Percentiles rank a stretch among this genome's conserved stretches.
Evolutionary conservation across 1,140 invertebrate genomes (phyloP).

Genomic region (Globodera rostochiensis): DNA sequence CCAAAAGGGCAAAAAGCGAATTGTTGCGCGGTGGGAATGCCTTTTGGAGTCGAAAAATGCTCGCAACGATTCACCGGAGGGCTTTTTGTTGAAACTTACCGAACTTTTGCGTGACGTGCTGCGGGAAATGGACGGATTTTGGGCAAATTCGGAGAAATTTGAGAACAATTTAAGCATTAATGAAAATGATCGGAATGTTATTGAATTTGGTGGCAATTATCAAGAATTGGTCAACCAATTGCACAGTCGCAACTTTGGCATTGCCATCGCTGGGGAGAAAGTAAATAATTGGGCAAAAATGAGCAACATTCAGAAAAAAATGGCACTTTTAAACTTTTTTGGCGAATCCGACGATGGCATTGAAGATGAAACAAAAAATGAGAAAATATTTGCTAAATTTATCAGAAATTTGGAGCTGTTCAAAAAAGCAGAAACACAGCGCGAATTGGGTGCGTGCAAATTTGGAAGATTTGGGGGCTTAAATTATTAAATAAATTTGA

Average conservation of each 20-base stretch:
- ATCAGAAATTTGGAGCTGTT: neutral
- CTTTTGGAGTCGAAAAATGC: neutral
- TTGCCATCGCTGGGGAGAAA: neutral
- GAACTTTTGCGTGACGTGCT: neutral
- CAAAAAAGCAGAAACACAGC: neutral
- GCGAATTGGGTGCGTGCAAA: neutral
- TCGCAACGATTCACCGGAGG: neutral
- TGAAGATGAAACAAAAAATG: neutral
- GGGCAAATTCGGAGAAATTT: neutral
- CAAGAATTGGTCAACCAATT: neutral
- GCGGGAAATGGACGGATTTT: neutral
- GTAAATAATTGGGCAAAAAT: neutral
- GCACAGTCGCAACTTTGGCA: neutral
- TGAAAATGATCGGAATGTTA: neutral
- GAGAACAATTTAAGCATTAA: neutral
- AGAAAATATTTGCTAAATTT: neutral
- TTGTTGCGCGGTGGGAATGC: neutral
- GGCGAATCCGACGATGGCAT: neutral
- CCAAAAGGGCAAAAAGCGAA: neutral
- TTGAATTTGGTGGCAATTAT: neutral
- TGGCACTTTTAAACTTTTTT: too few relatives aligned
- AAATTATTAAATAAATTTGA: neutral
- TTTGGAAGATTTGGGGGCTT: neutral
- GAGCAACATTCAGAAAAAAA: too few relatives aligned
- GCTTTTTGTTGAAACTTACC: neutral